Conservation (phyloP, 35 echinoderm and acorn worm species). For the Heliocidaris erythrogramma region DNA sequence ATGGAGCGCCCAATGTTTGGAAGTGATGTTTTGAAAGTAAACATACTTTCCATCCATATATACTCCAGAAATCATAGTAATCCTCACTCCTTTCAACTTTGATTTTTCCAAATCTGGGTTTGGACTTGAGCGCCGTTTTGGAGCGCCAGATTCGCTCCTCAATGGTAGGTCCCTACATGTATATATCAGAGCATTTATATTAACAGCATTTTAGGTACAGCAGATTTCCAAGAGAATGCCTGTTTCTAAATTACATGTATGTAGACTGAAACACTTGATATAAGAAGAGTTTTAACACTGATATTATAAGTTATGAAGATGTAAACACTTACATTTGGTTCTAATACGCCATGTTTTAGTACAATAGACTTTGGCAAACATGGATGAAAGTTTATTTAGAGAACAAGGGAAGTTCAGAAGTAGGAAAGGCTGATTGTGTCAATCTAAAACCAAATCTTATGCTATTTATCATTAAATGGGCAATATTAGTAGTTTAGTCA, state of each 20-base stretch:
- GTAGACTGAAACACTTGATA: no score
- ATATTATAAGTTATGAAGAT: no score
- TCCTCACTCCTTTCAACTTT: constrained; percentile 23
- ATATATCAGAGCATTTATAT: background rate
- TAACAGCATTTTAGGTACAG: background rate
- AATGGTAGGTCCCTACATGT: background rate
- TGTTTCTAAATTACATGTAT: background rate
- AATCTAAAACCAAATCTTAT: no score
- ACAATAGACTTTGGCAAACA: no score
- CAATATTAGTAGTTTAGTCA: no score
- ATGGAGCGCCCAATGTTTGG: background rate
- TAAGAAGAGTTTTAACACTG: no score
- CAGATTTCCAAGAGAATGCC: background rate
- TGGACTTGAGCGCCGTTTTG: constrained; percentile 25
- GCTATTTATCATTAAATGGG: no score
- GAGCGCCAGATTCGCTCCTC: background rate
- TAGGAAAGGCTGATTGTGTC: no score
- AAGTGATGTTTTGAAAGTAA: background rate
- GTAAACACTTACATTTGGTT: no score
- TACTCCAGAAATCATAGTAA: background rate
- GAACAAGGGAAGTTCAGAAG: no score
- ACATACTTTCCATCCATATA: constrained; percentile 31
- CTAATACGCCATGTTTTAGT: no score
- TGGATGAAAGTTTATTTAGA: no score
- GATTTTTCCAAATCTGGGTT: background rate